phyloP scores from a whole-genome alignment of 2,888 invertebrate genomes.

The Malacosoma neustria region DNA sequence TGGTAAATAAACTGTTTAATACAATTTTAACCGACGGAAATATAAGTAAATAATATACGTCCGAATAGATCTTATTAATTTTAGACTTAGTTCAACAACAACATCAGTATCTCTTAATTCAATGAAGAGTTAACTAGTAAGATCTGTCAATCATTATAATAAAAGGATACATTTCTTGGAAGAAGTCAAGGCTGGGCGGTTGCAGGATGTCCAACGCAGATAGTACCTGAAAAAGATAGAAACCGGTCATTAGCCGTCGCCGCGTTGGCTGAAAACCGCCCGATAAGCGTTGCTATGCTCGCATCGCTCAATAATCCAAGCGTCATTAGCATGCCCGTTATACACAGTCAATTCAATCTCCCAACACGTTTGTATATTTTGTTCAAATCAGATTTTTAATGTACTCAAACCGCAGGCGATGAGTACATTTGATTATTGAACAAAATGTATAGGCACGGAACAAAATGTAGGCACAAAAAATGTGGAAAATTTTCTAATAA shows the following conservation, averaged over 20 bases:
- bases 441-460: too few species aligned
- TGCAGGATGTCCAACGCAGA: slow-evolving; percentile 98
- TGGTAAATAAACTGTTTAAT: too few species aligned
- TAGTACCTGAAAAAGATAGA: slow-evolving; percentile 86
- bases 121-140: too few species aligned
- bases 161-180: slow-evolving; percentile 99
- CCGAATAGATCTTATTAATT: too few species aligned
- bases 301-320: slow-evolving; percentile 13
- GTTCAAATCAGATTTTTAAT: slow-evolving; percentile 13
- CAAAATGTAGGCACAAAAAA: too few species aligned
- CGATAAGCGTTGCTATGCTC: slow-evolving; percentile 7
- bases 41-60: too few species aligned
- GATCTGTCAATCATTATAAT: background rate
- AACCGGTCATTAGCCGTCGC: slow-evolving; percentile 13
- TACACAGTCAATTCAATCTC: background rate
- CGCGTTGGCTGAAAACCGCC: background rate
- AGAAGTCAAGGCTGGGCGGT: slow-evolving; percentile 98
- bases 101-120: too few species aligned
- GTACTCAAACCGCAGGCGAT: slow-evolving; percentile 35
- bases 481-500: too few species aligned
- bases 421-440: too few species aligned
- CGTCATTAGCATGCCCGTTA: slow-evolving; percentile 22
- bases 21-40: too few species aligned
- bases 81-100: too few species aligned
- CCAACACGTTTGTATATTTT: slow-evolving; percentile 6